phyloP scores from a whole-genome alignment of 2,113 vertebrate species.

The Noturus placidus region DNA sequence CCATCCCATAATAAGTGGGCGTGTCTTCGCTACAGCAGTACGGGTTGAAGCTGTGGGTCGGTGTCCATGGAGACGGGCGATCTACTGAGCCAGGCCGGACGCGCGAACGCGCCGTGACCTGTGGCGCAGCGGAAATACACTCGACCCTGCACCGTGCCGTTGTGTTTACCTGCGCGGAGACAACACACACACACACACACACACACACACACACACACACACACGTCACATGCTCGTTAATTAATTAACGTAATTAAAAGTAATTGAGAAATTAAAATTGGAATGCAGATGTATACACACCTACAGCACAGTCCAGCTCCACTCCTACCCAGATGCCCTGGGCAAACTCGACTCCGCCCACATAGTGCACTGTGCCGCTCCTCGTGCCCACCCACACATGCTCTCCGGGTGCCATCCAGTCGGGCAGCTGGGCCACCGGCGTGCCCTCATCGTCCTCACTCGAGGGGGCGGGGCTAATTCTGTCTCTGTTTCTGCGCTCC shows the following conservation, averaged over 20 bases:
- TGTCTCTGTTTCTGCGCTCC: conserved; percentile 42
- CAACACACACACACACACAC: conserved; percentile 8
- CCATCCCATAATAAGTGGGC: conserved; percentile 1
- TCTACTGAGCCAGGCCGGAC: conserved; percentile 76
- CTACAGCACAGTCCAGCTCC: conserved; percentile 79
- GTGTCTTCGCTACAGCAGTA: conserved; percentile 63
- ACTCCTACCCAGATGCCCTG: conserved; percentile 81
- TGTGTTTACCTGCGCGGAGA: conserved; percentile 78
- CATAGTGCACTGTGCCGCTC: conserved; percentile 74
- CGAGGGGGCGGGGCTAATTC: conserved; percentile 54
- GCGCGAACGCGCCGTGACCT: conserved; percentile 78
- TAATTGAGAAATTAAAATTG: background rate
- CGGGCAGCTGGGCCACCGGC: conserved; percentile 69
- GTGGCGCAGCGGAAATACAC: conserved; percentile 81
- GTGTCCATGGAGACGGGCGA: conserved; percentile 66
- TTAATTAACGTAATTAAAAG: background rate
- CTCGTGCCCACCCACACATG: conserved; percentile 80
- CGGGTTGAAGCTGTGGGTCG: conserved; percentile 64
- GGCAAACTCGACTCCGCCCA: conserved; percentile 83
- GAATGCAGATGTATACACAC: conserved; percentile 62
- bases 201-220: background rate
- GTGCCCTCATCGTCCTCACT: conserved; percentile 69
- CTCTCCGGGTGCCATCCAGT: conserved; percentile 76
- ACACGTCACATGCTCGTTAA: background rate
- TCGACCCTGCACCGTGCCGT: conserved; percentile 80